Percentiles rank a stretch among this genome's conserved stretches.
Conservation (phyloP, 2,113 vertebrate species). For the Clarias macrocephalus region DNA sequence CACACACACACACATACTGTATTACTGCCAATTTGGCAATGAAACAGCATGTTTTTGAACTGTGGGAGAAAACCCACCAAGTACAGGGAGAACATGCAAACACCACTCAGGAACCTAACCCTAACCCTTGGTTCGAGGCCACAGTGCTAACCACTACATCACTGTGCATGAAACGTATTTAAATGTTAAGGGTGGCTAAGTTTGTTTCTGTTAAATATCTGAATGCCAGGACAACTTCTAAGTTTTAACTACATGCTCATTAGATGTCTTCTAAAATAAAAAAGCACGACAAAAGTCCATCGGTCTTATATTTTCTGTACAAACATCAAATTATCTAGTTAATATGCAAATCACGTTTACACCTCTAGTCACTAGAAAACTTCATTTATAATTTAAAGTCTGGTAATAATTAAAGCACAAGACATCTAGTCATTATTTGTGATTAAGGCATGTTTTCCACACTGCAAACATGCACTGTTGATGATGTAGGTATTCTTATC, state of each 20-base stretch:
- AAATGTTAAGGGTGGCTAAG: background rate
- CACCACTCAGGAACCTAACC: too few relatives aligned
- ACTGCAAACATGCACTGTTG: background rate
- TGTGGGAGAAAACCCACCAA: too few relatives aligned
- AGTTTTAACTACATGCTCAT: background rate
- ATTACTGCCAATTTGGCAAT: too few relatives aligned
- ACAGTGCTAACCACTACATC: too few relatives aligned
- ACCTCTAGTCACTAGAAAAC: background rate
- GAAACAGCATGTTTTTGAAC: too few relatives aligned
- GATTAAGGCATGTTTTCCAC: background rate
- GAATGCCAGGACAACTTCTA: background rate
- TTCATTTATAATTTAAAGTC: background rate
- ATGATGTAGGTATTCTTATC: background rate
- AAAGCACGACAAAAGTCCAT: background rate
- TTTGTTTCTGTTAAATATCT: background rate
- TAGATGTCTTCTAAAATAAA: background rate
- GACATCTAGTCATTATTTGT: background rate
- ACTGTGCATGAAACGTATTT: too few relatives aligned
- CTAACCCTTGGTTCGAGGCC: too few relatives aligned
- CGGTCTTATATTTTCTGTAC: background rate
- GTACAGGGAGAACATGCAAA: too few relatives aligned
- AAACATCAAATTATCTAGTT: background rate
- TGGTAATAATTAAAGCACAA: background rate
- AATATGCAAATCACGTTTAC: background rate
- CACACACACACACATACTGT: too few relatives aligned